These are phyloP conservation scores for Parus major DNA, from an alignment of 2,113 vertebrate species.

Conservation along the genomic window DNA sequence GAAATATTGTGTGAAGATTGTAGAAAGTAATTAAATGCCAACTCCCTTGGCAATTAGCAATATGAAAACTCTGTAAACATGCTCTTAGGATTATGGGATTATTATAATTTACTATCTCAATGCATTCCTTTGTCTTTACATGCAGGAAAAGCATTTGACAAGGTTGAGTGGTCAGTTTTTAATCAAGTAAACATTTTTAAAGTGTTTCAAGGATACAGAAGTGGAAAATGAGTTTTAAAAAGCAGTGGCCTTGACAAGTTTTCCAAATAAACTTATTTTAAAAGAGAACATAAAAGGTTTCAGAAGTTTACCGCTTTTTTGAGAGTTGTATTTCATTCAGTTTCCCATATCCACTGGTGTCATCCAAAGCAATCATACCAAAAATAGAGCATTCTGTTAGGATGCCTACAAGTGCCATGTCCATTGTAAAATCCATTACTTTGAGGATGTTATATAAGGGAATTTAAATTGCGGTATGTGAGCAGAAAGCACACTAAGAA, in stretches of 20 bases:
- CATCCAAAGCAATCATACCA: not conserved
- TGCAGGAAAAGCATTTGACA: conserved; percentile 50
- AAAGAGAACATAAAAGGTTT: not conserved
- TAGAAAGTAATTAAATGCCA: conserved; percentile 49
- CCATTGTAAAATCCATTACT: not conserved
- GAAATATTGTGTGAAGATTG: not conserved
- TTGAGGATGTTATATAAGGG: not conserved
- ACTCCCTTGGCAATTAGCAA: conserved; percentile 39
- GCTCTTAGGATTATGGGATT: conserved; percentile 52
- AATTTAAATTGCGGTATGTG: not conserved
- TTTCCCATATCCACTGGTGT: not conserved
- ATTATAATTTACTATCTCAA: conserved; percentile 51
- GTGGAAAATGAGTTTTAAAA: conserved; percentile 22
- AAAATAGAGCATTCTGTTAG: not conserved
- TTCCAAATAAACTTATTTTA: not conserved
- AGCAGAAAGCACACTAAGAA: not conserved
- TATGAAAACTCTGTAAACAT: conserved; percentile 52
- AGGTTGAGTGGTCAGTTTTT: conserved; percentile 63
- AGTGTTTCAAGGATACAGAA: conserved; percentile 31
- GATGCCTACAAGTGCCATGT: not conserved
- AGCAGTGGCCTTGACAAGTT: not conserved
- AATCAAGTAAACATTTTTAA: conserved; percentile 47
- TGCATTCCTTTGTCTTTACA: conserved; percentile 43
- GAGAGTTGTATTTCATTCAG: not conserved
- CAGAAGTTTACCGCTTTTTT: not conserved